Conservation (phyloP, 2,113 vertebrate genomes). For the Cottus gobio region DNA sequence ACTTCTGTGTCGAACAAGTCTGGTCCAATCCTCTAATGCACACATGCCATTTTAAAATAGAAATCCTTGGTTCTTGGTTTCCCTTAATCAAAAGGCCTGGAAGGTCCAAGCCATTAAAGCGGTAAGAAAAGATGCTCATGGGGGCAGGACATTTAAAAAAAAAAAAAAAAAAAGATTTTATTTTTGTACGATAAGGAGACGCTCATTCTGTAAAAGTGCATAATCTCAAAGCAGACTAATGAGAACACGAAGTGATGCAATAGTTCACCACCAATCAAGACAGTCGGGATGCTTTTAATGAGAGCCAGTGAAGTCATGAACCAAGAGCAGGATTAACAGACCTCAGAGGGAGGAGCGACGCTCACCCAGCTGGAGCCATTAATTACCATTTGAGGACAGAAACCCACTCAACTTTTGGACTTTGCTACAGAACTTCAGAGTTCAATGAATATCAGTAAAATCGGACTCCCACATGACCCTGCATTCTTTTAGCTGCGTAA, state of each 20-base stretch:
- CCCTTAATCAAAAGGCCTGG: background rate
- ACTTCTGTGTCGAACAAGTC: conserved; percentile 35
- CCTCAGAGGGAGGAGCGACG: conserved; percentile 44
- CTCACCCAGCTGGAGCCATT: conserved; percentile 18
- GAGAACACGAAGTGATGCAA: conserved; percentile 28
- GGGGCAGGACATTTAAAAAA: background rate
- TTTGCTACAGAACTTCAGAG: conserved; percentile 22
- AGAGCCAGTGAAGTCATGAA: background rate
- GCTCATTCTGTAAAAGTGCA: background rate
- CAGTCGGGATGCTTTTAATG: background rate
- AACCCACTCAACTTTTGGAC: conserved; percentile 48
- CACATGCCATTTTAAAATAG: background rate
- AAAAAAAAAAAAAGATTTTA: background rate
- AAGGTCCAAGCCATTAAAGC: background rate
- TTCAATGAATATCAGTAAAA: no score
- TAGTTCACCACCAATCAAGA: conserved; percentile 7
- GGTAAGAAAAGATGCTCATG: background rate
- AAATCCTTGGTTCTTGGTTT: background rate
- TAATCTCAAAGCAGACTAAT: background rate
- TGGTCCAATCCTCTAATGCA: conserved; percentile 3
- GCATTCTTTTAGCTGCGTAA: no score
- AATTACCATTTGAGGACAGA: conserved; percentile 33
- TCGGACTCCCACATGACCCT: no score
- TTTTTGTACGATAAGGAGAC: background rate
- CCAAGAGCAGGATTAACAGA: conserved; percentile 5